These are phyloP conservation scores for Entomyzon cyanotis DNA, from an alignment of 2,113 vertebrate species.

Conservation along the genomic window DNA sequence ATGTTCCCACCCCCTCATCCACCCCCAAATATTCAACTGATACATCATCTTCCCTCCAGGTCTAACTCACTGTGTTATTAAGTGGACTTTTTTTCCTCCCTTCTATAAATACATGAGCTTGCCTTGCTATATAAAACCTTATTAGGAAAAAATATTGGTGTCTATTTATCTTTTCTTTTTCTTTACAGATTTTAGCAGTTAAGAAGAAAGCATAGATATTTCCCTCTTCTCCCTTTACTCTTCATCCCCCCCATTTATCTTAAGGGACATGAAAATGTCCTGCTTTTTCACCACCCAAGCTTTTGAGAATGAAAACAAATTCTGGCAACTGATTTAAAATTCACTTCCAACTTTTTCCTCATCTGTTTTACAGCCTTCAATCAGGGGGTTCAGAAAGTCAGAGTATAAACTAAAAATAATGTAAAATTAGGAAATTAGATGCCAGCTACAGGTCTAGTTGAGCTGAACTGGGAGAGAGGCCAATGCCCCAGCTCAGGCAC, in stretches of 20 bases:
- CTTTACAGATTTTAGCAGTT: neutral
- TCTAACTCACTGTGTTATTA: neutral
- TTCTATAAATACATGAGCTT: neutral
- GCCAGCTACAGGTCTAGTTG: neutral
- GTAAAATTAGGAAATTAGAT: neutral
- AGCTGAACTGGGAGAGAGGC: neutral
- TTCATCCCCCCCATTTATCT: neutral
- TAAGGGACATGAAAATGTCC: neutral
- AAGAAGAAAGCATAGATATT: neutral
- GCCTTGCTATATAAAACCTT: neutral
- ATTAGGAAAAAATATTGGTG: fast-evolving
- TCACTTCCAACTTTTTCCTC: neutral
- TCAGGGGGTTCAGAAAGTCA: neutral
- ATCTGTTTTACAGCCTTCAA: neutral
- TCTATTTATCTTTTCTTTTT: neutral
- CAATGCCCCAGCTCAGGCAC: neutral
- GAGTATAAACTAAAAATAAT: neutral
- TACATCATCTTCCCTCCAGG: neutral
- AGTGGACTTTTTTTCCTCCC: neutral
- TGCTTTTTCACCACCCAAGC: neutral
- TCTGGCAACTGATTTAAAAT: neutral
- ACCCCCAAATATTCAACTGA: fast-evolving
- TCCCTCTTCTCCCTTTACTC: neutral
- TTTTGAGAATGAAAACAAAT: neutral
- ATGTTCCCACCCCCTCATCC: neutral